These are phyloP conservation scores for Trachymyrmex cornetzi DNA, from an alignment of 1,140 invertebrate genomes.

Conservation along the genomic window DNA sequence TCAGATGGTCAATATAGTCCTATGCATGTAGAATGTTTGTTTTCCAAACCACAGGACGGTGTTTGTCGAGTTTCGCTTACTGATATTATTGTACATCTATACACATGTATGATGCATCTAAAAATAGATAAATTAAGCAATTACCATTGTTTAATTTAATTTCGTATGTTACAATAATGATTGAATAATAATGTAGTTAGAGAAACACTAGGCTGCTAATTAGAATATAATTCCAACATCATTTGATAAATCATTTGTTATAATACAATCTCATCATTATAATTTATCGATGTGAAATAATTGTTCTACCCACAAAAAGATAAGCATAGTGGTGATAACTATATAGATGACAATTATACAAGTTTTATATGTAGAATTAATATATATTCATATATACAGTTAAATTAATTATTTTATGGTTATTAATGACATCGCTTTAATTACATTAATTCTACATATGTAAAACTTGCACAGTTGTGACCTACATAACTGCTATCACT, in stretches of 20 bases:
- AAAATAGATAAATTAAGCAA: background rate
- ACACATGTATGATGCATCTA: background rate
- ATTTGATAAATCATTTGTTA: constrained; percentile 4
- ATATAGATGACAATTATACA: too few relatives aligned
- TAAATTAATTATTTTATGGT: too few relatives aligned
- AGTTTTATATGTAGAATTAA: too few relatives aligned
- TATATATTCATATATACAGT: too few relatives aligned
- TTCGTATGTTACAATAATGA: background rate
- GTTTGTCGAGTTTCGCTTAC: constrained; percentile 26
- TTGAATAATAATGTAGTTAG: constrained; percentile 2
- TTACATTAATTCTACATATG: too few relatives aligned
- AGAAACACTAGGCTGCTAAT: background rate
- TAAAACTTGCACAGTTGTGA: too few relatives aligned
- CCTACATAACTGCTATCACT: too few relatives aligned
- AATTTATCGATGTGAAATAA: background rate
- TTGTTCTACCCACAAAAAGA: background rate
- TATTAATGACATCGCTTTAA: too few relatives aligned
- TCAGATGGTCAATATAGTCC: background rate
- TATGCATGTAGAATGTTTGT: background rate
- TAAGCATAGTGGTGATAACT: too few relatives aligned
- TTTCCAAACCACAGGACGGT: background rate
- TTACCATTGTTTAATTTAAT: constrained; percentile 3
- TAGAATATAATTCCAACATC: background rate
- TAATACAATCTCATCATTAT: background rate
- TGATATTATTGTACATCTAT: constrained; percentile 7